phyloP scores from a whole-genome alignment of 2,797 vertebrate species.

The Rallus crepitans region DNA sequence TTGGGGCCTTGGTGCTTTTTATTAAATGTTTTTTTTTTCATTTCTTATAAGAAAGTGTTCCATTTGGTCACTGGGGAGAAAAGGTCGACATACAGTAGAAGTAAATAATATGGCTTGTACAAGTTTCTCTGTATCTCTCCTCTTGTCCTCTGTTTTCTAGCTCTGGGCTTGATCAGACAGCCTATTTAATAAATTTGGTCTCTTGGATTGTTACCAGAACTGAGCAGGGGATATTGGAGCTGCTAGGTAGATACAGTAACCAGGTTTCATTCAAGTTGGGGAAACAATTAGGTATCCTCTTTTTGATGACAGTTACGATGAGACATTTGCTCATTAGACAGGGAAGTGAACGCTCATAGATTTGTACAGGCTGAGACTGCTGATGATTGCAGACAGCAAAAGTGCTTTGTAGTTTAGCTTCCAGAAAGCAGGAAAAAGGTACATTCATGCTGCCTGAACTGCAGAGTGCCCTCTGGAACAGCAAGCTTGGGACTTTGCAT shows the following conservation, averaged over 20 bases:
- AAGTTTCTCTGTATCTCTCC: neutral
- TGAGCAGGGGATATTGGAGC: neutral
- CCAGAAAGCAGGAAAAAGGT: neutral
- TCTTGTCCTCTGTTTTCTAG: neutral
- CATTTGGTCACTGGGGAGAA: neutral
- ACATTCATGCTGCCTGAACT: rapidly evolving
- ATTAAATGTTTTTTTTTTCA: too few relatives aligned
- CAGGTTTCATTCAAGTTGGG: neutral
- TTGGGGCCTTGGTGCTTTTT: neutral
- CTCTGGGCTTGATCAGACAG: neutral
- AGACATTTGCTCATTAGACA: neutral
- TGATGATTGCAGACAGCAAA: neutral
- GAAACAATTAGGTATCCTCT: neutral
- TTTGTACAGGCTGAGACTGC: neutral
- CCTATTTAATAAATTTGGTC: neutral
- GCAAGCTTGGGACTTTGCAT: neutral
- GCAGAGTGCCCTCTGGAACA: neutral
- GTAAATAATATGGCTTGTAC: rapidly evolving
- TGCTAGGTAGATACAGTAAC: neutral
- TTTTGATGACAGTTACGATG: neutral
- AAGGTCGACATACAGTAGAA: neutral
- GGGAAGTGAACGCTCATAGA: neutral
- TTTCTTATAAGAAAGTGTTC: neutral
- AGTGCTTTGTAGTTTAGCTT: neutral
- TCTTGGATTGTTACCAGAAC: neutral